A percentile compares a stretch with the other conserved stretches of the same genome.
phyloP scores from a whole-genome alignment of 2,797 vertebrate genomes.

The Cryptoprocta ferox region DNA sequence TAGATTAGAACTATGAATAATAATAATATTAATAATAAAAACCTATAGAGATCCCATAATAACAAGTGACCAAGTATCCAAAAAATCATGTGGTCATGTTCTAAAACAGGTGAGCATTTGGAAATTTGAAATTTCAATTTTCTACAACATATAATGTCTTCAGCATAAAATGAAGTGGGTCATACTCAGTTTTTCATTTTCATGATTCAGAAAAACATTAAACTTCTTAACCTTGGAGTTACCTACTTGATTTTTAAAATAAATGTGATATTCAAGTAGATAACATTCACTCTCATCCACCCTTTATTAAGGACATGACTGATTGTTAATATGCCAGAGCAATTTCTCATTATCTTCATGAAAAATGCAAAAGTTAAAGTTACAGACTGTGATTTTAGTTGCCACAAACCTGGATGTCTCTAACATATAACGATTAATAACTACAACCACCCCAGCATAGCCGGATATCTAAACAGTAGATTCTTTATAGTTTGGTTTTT shows the following conservation, averaged over 20 bases:
- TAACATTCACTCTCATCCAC: background rate
- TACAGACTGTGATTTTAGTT: background rate
- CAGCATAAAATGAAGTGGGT: background rate
- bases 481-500: background rate
- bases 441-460: background rate
- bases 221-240: constrained; percentile 14
- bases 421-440: background rate
- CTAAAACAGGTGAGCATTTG: background rate
- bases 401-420: background rate
- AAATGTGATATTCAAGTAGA: background rate
- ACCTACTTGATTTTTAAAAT: constrained; percentile 40
- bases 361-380: background rate
- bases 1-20: constrained; percentile 54
- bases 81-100: background rate
- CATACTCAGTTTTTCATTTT: background rate
- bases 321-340: background rate
- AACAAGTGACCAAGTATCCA: constrained; percentile 15
- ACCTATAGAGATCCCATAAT: background rate
- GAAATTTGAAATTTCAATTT: background rate
- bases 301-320: background rate
- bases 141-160: constrained; percentile 41
- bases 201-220: constrained; percentile 22
- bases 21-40: background rate
- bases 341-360: background rate
- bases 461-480: background rate